Base-by-base conservation (phyloP, 2,113 vertebrate genomes). In the Peromyscus californicus region DNA sequence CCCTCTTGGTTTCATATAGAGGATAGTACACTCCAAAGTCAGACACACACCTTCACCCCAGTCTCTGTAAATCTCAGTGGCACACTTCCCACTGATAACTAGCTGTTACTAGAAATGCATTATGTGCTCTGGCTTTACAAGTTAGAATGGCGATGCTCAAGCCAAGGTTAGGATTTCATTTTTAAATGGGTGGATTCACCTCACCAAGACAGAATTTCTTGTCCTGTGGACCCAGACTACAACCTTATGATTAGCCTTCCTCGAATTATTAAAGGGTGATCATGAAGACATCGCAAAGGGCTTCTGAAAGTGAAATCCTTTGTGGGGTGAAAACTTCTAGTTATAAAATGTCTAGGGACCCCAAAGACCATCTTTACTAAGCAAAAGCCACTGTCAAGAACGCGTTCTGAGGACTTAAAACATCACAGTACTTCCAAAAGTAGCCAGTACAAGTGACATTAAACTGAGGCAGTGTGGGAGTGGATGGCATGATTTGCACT, bases 131-230 rank as follows among this genome's bases (percentile, higher is more conserved):
- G 26, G 0, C 57, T 91, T 83, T 74, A 45, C 29, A 79, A 51
- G n/a, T 75, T 88, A 61, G 75, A 94, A 61, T 70, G 72, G 3
- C 69, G 31, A 74, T 78, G 33, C 42, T 89, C 36, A 90, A 89
- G 33, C 67, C 59, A 61, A 75, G 15, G 16, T 95, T 94, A 76
- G 92, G 70, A 74, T 95, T 95, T 76, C 29, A 11, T 88, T 94
- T 98, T 82, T 96, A 86, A 69, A 57, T 90, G n/a, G 39, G 42
- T 59, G 61, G 86, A 0, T 42, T 79, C 59, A 15, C 1, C n/a
- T 91, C 72, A 89, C 7, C 54, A 51, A 89, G 45, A 17, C 48
- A 78, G 39, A n/a, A 21, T 21, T 8, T 10, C 79, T 13, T n/a
- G 1, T 90, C 13, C 21, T 26, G 15, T 69, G n/a, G 36, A 26